Evolutionary conservation across 2,113 vertebrate genomes (phyloP).

Genomic region (Scopus umbretta): DNA sequence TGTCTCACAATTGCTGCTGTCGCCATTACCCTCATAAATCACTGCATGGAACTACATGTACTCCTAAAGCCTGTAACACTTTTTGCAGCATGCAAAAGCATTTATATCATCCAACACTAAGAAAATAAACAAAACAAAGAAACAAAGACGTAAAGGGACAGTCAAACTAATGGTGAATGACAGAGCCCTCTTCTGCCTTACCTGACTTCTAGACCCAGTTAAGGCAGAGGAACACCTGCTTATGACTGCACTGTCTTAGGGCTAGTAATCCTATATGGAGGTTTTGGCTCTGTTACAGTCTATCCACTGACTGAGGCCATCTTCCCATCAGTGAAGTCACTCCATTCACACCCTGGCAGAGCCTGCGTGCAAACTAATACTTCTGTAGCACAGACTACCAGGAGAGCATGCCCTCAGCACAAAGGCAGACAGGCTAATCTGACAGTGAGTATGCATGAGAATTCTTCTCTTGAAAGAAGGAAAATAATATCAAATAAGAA

Average conservation of each 20-base stretch:
- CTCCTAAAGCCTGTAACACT: not conserved
- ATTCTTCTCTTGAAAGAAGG: not conserved
- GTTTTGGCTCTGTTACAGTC: not conserved
- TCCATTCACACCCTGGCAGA: not conserved
- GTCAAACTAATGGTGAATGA: not conserved
- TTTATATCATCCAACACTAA: not conserved
- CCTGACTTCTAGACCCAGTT: not conserved
- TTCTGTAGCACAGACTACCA: not conserved
- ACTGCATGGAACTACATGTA: not conserved
- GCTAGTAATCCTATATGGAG: not conserved
- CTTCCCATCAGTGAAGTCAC: not conserved
- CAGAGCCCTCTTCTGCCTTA: not conserved
- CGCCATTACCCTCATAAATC: not conserved
- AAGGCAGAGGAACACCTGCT: not conserved
- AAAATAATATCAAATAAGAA: not conserved
- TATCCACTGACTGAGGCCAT: not conserved
- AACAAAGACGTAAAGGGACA: not conserved
- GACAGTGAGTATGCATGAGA: rapidly evolving
- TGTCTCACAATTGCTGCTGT: not conserved
- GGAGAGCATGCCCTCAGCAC: rapidly evolving
- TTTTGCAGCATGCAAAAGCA: not conserved
- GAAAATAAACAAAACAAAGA: not conserved
- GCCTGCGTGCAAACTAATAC: not conserved
- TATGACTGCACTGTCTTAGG: not conserved
- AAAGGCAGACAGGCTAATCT: not conserved